Evolutionary conservation across 2,113 vertebrate species (phyloP).

Genomic region (Calypte anna): DNA sequence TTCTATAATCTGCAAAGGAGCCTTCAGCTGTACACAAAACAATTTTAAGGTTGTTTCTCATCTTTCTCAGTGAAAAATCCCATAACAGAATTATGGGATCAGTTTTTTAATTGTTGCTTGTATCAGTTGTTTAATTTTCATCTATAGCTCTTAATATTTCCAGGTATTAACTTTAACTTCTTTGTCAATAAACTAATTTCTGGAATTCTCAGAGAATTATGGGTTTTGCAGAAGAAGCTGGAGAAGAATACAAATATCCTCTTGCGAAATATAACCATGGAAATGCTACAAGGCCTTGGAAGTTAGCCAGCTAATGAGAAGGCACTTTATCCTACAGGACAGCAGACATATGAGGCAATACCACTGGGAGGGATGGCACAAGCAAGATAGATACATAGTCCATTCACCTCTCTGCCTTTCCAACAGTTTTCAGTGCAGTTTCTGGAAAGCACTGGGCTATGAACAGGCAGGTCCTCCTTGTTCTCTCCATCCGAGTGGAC

Average conservation of each 20-base stretch:
- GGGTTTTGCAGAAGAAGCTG: not conserved
- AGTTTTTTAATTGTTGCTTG: not conserved
- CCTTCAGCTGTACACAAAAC: conserved; percentile 2
- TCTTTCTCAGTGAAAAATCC: not conserved
- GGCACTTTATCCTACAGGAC: not conserved
- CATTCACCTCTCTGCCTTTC: not conserved
- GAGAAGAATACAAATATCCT: not conserved
- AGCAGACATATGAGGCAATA: not conserved
- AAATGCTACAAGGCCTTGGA: not conserved
- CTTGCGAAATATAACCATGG: not conserved
- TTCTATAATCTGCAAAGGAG: conserved; percentile 1
- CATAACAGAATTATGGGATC: not conserved
- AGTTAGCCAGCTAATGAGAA: not conserved
- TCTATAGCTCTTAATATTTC: not conserved
- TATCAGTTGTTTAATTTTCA: not conserved
- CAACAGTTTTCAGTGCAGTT: not conserved
- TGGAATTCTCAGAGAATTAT: not conserved
- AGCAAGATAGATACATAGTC: not conserved
- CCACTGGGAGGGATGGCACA: not conserved
- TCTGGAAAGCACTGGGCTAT: not conserved
- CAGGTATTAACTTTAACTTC: not conserved
- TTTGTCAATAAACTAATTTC: not conserved
- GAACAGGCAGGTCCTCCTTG: not conserved
- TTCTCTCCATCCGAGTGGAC: not conserved
- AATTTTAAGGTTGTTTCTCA: not conserved